These are phyloP conservation scores for Zoroaster sp. DNA, from an alignment of 53 echinoderm and acorn worm species.

Conservation along the genomic window DNA sequence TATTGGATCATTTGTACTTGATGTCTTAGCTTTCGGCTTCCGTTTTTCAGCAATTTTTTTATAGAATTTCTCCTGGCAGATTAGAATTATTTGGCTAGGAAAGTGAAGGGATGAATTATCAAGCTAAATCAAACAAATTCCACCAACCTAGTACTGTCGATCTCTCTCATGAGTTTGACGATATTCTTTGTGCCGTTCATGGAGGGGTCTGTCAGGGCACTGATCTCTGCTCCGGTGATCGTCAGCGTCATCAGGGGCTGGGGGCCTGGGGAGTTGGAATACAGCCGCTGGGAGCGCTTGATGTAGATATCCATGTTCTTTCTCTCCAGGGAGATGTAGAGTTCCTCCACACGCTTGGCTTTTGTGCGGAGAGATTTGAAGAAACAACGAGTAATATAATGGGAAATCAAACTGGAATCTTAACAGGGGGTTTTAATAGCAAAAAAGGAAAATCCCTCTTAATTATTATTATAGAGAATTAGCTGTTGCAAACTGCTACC, in stretches of 20 bases:
- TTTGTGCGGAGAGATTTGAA: background rate
- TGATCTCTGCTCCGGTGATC: slow-evolving; percentile 69
- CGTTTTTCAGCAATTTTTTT: background rate
- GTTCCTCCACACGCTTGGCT: slow-evolving; percentile 86
- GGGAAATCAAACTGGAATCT: no score
- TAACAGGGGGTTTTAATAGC: no score
- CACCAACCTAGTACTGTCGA: slow-evolving; percentile 86
- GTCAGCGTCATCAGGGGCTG: slow-evolving; percentile 81
- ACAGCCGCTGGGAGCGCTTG: slow-evolving; percentile 91
- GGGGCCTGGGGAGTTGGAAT: slow-evolving; percentile 76
- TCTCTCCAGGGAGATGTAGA: slow-evolving; percentile 84
- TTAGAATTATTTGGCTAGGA: background rate
- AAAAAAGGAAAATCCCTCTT: no score
- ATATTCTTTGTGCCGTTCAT: slow-evolving; percentile 94
- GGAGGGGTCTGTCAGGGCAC: slow-evolving; percentile 83
- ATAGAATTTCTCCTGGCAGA: background rate
- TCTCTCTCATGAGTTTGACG: slow-evolving; percentile 86
- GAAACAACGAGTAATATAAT: background rate
- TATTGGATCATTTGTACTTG: background rate
- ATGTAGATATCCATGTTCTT: slow-evolving; percentile 96
- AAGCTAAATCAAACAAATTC: background rate
- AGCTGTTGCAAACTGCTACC: no score
- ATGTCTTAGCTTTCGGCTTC: no score
- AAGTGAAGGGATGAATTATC: background rate
- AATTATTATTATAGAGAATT: no score